Base-by-base conservation (phyloP, 1,140 invertebrate species). In the Cherax destructor region DNA sequence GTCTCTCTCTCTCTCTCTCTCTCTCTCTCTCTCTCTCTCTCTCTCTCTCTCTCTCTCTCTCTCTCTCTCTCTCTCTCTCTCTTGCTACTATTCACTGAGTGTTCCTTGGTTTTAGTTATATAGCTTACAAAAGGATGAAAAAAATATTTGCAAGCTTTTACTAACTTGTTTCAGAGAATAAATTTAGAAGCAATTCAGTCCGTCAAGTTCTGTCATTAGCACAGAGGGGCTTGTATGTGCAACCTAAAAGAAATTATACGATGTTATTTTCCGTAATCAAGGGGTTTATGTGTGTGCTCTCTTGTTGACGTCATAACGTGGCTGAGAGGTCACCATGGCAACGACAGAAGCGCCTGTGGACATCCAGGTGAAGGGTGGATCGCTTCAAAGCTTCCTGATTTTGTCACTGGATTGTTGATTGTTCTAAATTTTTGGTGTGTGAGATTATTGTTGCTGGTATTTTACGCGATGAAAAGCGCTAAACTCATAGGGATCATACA, bases 31-130 rank as follows among this genome's bases (percentile, higher is more conserved):
- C 69, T 74, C 69, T 74, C 69, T 74, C 69, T 74, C 69, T 74
- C 69, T 74, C 69, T 74, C 69, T 74, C 69, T 74, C 69, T 74
- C 69, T 74, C 69, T 74, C 69, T 74, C 69, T 74, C 69, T 74
- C 69, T 74, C 69, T 74, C 69, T 74, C 69, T 74, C 69, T 74
- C 69, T 74, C 69, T 74, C 69, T 74, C 69, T 74, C 69, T 74
- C 69, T 74, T n/a, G 3, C 69, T 74, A 5, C 24, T 11, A 7
- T n/a, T 30, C n/a, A 4, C n/a, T 24, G 5, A 24, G n/a, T 74
- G n/a, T 74, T n/a, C 24, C 69, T 74, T n/a, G 24, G 5, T 74
- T 30, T 30, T 30, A 13, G 4, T 30, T 21, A 21, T 24, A 74
- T 74, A 9, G 24, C 6, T 4, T 24, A 24, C 18, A 65, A 10